Conservation (phyloP, 1,140 invertebrate genomes). For the Drosophila oshimai region DNA sequence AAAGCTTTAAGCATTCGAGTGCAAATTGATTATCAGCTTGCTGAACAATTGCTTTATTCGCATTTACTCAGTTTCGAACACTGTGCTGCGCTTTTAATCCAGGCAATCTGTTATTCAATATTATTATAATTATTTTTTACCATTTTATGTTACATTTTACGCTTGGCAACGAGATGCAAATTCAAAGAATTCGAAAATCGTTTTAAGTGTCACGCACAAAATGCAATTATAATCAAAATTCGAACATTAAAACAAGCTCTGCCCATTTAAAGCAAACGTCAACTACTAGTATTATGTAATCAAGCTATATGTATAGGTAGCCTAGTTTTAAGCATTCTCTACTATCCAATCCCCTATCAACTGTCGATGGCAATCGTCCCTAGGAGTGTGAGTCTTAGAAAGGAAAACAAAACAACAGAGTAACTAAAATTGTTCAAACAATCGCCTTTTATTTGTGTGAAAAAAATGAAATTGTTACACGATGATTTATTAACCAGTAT, state of each 20-base stretch:
- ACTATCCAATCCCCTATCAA: conserved; percentile 11
- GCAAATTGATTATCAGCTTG: neutral
- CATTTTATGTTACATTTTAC: conserved; percentile 22
- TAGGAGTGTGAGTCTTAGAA: conserved; percentile 22
- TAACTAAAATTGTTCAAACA: conserved; percentile 60
- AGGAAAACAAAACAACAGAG: conserved; percentile 15
- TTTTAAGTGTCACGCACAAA: conserved; percentile 56
- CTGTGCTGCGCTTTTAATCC: neutral
- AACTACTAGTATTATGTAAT: conserved; percentile 73
- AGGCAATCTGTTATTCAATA: conserved; percentile 19
- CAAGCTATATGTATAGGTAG: conserved; percentile 64
- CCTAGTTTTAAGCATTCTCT: conserved; percentile 45
- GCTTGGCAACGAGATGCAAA: conserved; percentile 38
- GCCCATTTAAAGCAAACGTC: conserved; percentile 39
- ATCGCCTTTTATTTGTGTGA: conserved; percentile 67
- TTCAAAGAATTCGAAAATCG: conserved; percentile 46
- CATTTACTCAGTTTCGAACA: too few relatives aligned
- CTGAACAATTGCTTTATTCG: conserved; percentile 3
- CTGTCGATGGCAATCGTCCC: conserved; percentile 36
- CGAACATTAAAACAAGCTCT: conserved; percentile 27
- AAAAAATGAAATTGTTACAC: conserved; percentile 49
- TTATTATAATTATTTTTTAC: conserved; percentile 4
- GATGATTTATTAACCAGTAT: conserved; percentile 42
- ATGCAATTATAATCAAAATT: conserved; percentile 68
- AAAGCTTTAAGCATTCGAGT: conserved; percentile 29